Percentiles rank a stretch among this genome's conserved stretches.
These are phyloP conservation scores for Sturnus vulgaris DNA, from an alignment of 2,113 vertebrate species.

Conservation along the genomic window DNA sequence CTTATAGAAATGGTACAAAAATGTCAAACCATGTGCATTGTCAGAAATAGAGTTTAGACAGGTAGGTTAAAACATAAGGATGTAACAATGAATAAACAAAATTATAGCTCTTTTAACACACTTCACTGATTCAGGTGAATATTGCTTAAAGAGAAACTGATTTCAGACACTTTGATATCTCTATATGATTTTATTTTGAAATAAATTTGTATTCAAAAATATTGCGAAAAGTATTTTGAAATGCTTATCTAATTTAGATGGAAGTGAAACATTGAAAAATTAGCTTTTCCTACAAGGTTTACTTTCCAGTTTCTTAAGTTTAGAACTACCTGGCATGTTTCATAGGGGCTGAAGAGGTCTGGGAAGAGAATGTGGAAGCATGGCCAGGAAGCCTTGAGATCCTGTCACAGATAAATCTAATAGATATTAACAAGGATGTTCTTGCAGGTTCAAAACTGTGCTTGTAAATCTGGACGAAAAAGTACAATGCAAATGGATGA, in stretches of 20 bases:
- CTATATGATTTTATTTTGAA: background rate
- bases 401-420: background rate
- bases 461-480: background rate
- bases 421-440: background rate
- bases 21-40: background rate
- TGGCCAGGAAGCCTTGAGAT: background rate
- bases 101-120: background rate
- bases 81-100: background rate
- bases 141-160: background rate
- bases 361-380: background rate
- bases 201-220: background rate
- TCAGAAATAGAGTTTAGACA: background rate
- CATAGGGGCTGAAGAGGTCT: background rate
- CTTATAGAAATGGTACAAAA: background rate
- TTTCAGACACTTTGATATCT: background rate
- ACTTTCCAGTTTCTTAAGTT: background rate
- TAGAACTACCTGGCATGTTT: background rate
- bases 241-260: background rate
- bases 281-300: background rate
- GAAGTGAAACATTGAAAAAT: background rate
- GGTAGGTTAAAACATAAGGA: background rate
- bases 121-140: background rate
- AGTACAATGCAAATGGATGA: background rate
- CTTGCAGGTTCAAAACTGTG: background rate
- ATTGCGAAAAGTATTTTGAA: background rate